Evolutionary conservation across 2,113 vertebrate genomes (phyloP).

Genomic region (Pica pica): DNA sequence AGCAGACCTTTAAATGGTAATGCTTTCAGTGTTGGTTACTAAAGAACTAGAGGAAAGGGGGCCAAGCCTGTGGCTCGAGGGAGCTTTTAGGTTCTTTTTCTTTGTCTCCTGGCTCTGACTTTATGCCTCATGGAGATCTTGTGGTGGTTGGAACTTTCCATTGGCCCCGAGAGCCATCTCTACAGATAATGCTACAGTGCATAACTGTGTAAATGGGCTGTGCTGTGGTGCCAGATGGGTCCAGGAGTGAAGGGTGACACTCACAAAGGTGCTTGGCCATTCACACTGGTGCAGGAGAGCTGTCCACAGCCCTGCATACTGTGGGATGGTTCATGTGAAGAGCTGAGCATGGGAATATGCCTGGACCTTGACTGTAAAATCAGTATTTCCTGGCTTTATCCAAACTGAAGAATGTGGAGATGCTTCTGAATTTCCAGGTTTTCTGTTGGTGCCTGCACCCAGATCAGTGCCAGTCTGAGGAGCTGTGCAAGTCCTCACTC

Average conservation of each 20-base stretch:
- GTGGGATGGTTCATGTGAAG: background rate
- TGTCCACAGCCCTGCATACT: background rate
- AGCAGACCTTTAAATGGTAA: background rate
- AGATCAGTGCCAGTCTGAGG: background rate
- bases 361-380: background rate
- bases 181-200: rapidly evolving
- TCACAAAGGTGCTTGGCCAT: background rate
- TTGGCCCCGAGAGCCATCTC: background rate
- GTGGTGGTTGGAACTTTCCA: background rate
- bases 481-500: background rate
- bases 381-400: background rate
- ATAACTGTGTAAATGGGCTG: background rate
- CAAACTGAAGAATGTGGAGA: background rate
- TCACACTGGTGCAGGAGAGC: background rate
- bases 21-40: background rate
- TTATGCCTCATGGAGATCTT: background rate
- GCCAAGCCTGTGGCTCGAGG: background rate
- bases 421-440: background rate
- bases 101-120: background rate
- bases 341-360: background rate
- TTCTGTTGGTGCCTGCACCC: background rate
- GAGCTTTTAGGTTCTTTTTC: background rate
- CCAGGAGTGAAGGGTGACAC: background rate
- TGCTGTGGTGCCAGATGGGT: rapidly evolving
- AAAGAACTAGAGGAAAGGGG: background rate